Conservation (phyloP, 2,797 vertebrate genomes). For the Acrossocheilus fasciatus region DNA sequence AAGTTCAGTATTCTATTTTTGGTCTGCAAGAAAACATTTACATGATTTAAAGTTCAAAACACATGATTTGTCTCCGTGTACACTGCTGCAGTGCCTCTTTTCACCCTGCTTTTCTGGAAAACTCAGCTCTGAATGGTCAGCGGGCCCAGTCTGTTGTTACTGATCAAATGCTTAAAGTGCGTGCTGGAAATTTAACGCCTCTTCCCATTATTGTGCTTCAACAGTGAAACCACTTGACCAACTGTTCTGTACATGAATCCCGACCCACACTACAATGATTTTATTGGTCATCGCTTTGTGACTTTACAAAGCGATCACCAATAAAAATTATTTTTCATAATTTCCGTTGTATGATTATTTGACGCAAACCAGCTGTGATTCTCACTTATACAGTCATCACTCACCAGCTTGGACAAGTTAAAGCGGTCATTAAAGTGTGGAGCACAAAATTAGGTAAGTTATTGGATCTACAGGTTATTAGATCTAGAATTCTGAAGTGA, state of each 20-base stretch:
- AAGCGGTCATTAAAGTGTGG: background rate
- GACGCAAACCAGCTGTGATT: too few species aligned
- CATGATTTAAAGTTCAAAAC: too few species aligned
- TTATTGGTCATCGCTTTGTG: background rate
- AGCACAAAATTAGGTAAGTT: background rate
- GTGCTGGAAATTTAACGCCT: background rate
- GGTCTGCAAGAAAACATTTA: background rate
- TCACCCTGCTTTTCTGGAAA: background rate
- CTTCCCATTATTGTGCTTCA: background rate
- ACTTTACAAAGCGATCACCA: too few species aligned
- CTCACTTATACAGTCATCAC: too few species aligned
- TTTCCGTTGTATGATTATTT: too few species aligned
- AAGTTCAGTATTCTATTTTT: background rate
- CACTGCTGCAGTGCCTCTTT: background rate
- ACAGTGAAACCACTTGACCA: too few species aligned
- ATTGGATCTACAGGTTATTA: background rate
- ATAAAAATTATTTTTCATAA: too few species aligned
- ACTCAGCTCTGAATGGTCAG: background rate
- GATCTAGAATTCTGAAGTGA: too few species aligned
- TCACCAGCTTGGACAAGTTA: too few species aligned
- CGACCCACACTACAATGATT: background rate
- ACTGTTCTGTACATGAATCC: background rate
- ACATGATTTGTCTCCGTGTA: background rate
- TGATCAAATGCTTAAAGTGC: background rate
- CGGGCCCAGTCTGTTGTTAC: background rate